These are phyloP conservation scores for Agraylea sexmaculata DNA, from an alignment of 1,140 invertebrate species.

Conservation along the genomic window DNA sequence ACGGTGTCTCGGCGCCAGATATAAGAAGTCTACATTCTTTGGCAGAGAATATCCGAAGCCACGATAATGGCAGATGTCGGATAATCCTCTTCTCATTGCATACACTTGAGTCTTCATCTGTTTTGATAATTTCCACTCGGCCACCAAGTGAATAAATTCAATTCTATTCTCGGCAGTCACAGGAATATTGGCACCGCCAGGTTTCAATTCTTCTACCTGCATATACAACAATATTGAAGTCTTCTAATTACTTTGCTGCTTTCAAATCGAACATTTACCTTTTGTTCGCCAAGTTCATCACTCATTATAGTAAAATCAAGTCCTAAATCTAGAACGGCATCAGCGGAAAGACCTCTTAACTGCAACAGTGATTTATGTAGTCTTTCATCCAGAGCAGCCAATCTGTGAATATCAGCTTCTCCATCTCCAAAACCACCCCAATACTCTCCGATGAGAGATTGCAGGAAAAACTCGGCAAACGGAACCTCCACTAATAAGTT, in stretches of 20 bases:
- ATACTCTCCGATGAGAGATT: slow-evolving; percentile 66
- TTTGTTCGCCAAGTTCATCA: slow-evolving; percentile 82
- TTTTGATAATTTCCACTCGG: slow-evolving; percentile 77
- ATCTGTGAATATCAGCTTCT: slow-evolving; percentile 80
- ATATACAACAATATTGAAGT: slow-evolving; percentile 10
- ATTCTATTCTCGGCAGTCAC: slow-evolving; percentile 87
- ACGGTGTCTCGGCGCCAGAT: slow-evolving; percentile 83
- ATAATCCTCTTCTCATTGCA: slow-evolving; percentile 76
- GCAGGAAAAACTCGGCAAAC: slow-evolving; percentile 85
- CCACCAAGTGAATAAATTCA: slow-evolving; percentile 93
- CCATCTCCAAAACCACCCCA: slow-evolving; percentile 58
- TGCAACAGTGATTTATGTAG: slow-evolving; percentile 85
- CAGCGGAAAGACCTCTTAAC: slow-evolving; percentile 63
- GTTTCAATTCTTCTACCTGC: slow-evolving; percentile 79
- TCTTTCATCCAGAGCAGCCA: slow-evolving; percentile 85
- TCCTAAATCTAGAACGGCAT: slow-evolving; percentile 67
- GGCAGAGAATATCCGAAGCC: slow-evolving; percentile 91
- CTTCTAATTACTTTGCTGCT: not conserved
- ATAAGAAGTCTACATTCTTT: slow-evolving; percentile 90
- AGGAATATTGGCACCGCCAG: slow-evolving; percentile 74
- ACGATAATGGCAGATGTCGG: slow-evolving; percentile 81
- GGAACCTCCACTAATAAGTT: slow-evolving; percentile 90
- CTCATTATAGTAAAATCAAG: slow-evolving; percentile 90
- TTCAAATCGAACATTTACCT: slow-evolving; percentile 34
- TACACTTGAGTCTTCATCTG: slow-evolving; percentile 80